A percentile compares a stretch with the other conserved stretches of the same genome.
Evolutionary conservation across 2,888 invertebrate genomes (phyloP).

Genomic region (Leptinotarsa juncta): DNA sequence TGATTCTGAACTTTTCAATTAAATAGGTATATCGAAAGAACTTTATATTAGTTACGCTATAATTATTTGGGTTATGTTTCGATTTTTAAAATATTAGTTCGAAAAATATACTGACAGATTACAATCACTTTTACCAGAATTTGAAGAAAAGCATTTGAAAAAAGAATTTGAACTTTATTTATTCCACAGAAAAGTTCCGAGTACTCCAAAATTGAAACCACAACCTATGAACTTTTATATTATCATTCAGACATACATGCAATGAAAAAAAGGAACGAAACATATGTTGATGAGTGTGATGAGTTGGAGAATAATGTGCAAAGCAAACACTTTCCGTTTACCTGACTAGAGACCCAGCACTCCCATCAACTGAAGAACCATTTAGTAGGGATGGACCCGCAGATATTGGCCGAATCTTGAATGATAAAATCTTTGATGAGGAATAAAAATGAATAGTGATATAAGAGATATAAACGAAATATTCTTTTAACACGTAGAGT

Average conservation of each 20-base stretch:
- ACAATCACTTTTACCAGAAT: neutral
- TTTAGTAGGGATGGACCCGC: constrained; percentile 70
- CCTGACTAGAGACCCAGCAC: constrained; percentile 71
- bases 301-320: constrained; percentile 18
- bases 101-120: neutral
- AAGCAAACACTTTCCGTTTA: constrained; percentile 55
- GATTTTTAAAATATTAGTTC: no score
- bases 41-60: no score
- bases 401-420: constrained; percentile 71
- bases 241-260: neutral
- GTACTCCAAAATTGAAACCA: neutral
- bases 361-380: constrained; percentile 67
- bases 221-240: neutral
- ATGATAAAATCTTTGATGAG: constrained; percentile 16
- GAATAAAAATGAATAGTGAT: neutral
- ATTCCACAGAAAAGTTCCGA: neutral
- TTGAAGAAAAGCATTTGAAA: neutral
- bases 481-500: no score
- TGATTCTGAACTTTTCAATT: no score
- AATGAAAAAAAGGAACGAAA: neutral
- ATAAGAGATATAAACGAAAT: no score
- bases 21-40: no score
- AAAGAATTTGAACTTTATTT: neutral
- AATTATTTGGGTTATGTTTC: no score
- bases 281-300: constrained; percentile 14